Conservation (phyloP, 2,797 vertebrate genomes). For the Hephaestus fuliginosus region DNA sequence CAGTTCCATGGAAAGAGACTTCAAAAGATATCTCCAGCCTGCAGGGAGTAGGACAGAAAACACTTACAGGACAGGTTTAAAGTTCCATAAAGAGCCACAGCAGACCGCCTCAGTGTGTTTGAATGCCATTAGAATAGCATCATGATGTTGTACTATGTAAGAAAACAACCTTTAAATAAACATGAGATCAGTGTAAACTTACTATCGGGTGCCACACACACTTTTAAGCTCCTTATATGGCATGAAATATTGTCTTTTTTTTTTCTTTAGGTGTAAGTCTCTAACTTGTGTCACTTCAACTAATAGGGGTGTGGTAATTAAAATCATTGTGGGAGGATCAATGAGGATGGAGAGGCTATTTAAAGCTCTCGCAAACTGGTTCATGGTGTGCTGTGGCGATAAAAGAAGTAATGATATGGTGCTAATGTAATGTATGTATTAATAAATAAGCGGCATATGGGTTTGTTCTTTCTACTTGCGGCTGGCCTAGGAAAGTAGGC, state of each 20-base stretch:
- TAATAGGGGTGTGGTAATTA: not conserved
- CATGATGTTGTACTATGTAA: not conserved
- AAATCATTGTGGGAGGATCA: not conserved
- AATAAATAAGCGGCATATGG: conserved; percentile 38
- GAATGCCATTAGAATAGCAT: conserved; percentile 2
- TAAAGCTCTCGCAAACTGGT: not conserved
- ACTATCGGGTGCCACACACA: not conserved
- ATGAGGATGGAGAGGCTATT: not conserved
- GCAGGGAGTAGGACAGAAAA: conserved; percentile 1
- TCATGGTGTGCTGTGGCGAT: not conserved
- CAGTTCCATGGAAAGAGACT: not conserved
- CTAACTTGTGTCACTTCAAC: not conserved
- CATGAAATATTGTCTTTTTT: not conserved
- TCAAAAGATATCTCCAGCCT: not conserved
- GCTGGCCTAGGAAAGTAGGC: conserved; percentile 44
- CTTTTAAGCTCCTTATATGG: not conserved
- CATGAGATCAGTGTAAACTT: not conserved
- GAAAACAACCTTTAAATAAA: not conserved
- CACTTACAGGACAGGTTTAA: not conserved
- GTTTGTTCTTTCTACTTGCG: conserved; percentile 49
- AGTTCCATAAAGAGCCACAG: not conserved
- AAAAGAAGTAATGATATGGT: not conserved
- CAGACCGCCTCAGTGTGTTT: not conserved
- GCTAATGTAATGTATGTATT: not conserved
- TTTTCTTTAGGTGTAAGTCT: not conserved